Evolutionary conservation across 2,113 vertebrate species (phyloP).

Genomic region (Emydura subglobosa): DNA sequence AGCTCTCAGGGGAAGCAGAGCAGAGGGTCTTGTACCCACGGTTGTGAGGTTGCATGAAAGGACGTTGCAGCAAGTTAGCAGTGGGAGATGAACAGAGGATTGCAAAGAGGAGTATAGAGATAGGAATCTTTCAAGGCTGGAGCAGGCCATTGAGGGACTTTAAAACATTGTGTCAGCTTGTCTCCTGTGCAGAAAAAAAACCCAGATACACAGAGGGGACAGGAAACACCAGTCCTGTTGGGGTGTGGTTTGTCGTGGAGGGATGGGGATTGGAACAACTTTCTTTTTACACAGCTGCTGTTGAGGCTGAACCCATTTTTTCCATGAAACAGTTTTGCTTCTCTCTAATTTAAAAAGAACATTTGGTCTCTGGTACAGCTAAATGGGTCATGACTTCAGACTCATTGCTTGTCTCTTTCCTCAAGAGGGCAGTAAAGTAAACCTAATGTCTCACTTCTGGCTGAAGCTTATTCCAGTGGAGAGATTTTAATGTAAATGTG

Average conservation of each 20-base stretch:
- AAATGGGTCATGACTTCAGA: background rate
- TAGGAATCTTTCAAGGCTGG: background rate
- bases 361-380: accelerated
- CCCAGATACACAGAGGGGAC: background rate
- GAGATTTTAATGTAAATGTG: background rate
- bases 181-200: background rate
- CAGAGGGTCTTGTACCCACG: background rate
- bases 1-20: accelerated
- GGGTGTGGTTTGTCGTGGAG: background rate
- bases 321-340: background rate
- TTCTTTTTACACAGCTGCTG: background rate
- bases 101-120: background rate
- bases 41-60: background rate
- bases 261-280: background rate
- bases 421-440: conserved; percentile 30
- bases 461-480: background rate
- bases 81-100: accelerated
- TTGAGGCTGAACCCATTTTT: background rate
- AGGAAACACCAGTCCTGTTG: background rate
- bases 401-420: background rate
- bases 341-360: background rate
- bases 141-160: background rate
- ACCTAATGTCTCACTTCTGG: background rate
- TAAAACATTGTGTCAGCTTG: accelerated
- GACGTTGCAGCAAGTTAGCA: background rate